Evolutionary conservation across 2,888 invertebrate species (phyloP), one percentile per base, ranked within the genome.

Genomic region (Epirrita christyi): DNA sequence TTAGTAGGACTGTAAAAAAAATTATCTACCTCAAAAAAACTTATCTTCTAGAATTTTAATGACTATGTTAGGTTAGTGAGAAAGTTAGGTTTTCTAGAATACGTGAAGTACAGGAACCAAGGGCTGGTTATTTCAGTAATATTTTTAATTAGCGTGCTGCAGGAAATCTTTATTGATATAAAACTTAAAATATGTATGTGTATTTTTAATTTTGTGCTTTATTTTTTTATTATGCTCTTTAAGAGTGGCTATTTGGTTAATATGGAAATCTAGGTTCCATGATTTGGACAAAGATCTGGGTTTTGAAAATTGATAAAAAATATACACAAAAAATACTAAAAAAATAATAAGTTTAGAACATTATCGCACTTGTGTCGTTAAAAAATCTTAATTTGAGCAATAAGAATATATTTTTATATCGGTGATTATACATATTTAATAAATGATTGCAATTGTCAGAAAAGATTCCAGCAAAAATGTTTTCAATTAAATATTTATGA

Each of bases 1-100:
- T 83, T 91, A 92, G 89, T 92, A 92, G 92, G 90, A 88, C 83
- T 91, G 86, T 92, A 90, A 91, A 91, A 51, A 90, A 91, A 88
- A 83, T 88, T 85, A 92, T 91, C 92, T 92, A 92, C 92, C 92
- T 92, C 92, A 92, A 87, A 84, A 29, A 78, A 90, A 91, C 87
- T 88, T 90, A 89, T 87, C 75, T 83, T 80, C 76, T 89, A 91
- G 87, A 83, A 85, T 76, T 82, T 77, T 83, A 86, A 83, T 83
- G 83, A 87, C 76, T 86, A 84, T 74, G 72, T 86, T 91, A 91
- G 88, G 85, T 89, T 91, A 91, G 88, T 88, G 87, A 89, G 78
- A 84, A 77, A 75, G 69, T 74, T 82, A 78, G 75, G 70, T 73
- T 82, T 86, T 85, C 79, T 85, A 78, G 79, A 55, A 46, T 55